Base-by-base conservation (phyloP, 2,797 vertebrate genomes). In the Harpagifer antarcticus region DNA sequence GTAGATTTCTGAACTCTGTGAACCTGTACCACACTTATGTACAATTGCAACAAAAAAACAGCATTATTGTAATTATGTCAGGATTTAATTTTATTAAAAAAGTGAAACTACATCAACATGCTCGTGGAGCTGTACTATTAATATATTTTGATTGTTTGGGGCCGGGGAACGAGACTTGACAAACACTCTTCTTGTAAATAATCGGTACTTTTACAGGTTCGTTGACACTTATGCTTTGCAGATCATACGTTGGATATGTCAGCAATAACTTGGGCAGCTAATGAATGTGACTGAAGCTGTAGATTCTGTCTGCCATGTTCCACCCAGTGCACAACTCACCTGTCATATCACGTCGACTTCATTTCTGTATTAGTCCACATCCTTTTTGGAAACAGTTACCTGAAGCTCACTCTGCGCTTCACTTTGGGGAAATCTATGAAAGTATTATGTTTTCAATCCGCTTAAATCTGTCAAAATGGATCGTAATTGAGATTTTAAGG, bases 231-330 rank as follows among this genome's bases (percentile, higher is more conserved):
- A 96, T 97, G 96, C 97, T 98, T 98, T 97, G 96, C 97, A 96
- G 97, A 97, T 96, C 95, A 96, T 96, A 96, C 74, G 91, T 92
- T 91, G 91, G 93, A 94, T 93, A 91, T 91, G 96, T 98, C 97
- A 99, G 98, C 98, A 99, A 99, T 99, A 99, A 99, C 98, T 97
- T 97, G 95, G 97, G 97, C 97, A 99, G 98, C 98, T 99, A 98
- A 97, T 97, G 97, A 99, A 99, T 99, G 98, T 99, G 97, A 97
- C 97, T 96, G 97, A 98, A 97, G 97, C 97, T 99, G 97, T 99
- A 97, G 97, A 97, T 95, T 95, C 81, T 85, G 79, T 91, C 91
- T 72, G 84, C 91, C 88, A 83, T 86, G 78, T 85, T 86, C 87
- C 87, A 87, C 79, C 85, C 70, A 75, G 85, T 86, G 87, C 86